Evolutionary conservation across 2,888 invertebrate species (phyloP), one percentile per base, ranked within the genome.

Genomic region (Unio pictorum): DNA sequence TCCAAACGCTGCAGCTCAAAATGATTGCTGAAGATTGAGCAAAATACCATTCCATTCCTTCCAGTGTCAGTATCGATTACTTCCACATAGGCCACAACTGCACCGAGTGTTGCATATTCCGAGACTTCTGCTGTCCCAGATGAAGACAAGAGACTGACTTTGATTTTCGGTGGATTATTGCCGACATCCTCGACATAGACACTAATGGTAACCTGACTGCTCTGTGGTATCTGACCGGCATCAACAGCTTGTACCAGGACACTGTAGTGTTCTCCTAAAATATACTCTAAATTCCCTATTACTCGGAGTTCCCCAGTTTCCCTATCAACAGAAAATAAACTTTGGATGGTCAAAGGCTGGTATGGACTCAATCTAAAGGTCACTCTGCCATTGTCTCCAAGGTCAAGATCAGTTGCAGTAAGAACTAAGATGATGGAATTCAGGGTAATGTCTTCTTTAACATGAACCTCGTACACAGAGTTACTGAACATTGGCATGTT

Each of bases 81-180:
- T 30, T 74, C 81, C n/a, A 86, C 74, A 65, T 82, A 79, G 6
- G 84, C 82, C 26, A 85, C 83, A 59, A 82, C 84, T 23, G 81
- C 70, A 5, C 81, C 84, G 5, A 80, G 71, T 66, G 74, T 76
- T 3, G 82, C 81, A 61, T 78, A 78, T 67, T 86, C 86, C 0
- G 84, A 80, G 11, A 84, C 72, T 65, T 75, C 69, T 17, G 84
- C 84, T 20, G 72, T 73, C 59, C 71, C 74, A 1, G 75, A 68
- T 23, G 60, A 65, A 0, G 82, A 81, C 58, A 86, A 73, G 30
- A 85, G 75, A 67, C 82, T 84, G 8, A 84, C 71, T 30, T 79
- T 81, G 11, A 85, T 80, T 8, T 95, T 92, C 0, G 98, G 97
- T 15, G 97, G 96, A 89, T 97, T 97, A 89, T 98, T 98, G 90